phyloP scores from a whole-genome alignment of 2,797 vertebrate species.

The Sciurus carolinensis region DNA sequence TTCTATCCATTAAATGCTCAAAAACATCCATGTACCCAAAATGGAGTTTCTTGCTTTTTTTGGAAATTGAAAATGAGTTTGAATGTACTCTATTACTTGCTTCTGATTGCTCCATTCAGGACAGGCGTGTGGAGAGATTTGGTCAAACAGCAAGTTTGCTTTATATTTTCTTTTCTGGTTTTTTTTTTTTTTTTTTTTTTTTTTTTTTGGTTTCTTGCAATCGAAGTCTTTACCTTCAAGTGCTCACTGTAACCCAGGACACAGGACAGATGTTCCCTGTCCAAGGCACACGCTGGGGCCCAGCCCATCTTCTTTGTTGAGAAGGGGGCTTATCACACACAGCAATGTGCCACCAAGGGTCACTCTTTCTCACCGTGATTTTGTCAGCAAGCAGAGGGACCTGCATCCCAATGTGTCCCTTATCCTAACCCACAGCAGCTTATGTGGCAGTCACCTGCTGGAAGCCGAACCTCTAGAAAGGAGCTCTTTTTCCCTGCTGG shows the following conservation, averaged over 20 bases:
- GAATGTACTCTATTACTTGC: slow-evolving; percentile 68
- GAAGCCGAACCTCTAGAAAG: background rate
- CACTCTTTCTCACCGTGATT: background rate
- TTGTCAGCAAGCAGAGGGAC: background rate
- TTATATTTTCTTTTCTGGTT: background rate
- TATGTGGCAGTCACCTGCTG: too few species aligned
- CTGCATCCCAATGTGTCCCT: background rate
- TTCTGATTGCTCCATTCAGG: slow-evolving; percentile 77
- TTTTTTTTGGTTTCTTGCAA: background rate
- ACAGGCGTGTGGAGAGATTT: slow-evolving; percentile 54
- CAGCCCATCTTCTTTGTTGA: fast-evolving
- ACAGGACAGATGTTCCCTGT: background rate
- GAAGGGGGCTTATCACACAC: fast-evolving
- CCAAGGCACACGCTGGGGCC: background rate
- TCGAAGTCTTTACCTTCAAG: background rate
- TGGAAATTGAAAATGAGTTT: slow-evolving; percentile 70
- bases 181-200: background rate
- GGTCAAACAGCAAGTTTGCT: background rate
- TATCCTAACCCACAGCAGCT: background rate
- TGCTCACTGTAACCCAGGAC: background rate
- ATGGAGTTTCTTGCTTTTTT: slow-evolving; percentile 50
- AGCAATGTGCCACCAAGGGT: background rate
- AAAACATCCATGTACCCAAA: slow-evolving; percentile 64
- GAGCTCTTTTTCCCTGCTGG: background rate
- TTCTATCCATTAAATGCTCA: slow-evolving; percentile 70